phyloP scores from a whole-genome alignment of 1,140 invertebrate genomes.

The Drosophila carrolli region DNA sequence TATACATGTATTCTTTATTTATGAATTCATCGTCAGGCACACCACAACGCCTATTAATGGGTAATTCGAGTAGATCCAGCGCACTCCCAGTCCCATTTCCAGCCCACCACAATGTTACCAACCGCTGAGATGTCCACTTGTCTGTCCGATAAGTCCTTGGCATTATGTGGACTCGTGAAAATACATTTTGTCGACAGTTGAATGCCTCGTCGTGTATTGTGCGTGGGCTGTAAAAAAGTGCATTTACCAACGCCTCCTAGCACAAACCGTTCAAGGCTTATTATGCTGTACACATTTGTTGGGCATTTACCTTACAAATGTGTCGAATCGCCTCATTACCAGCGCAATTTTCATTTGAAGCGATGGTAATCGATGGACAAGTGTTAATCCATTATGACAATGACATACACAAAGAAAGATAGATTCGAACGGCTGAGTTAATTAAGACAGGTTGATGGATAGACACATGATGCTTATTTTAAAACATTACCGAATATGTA shows the following conservation, averaged over 20 bases:
- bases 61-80: constrained; percentile 21
- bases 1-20: constrained; percentile 33
- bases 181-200: constrained; percentile 11
- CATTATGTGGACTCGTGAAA: constrained; percentile 32
- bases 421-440: background rate
- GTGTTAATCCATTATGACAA: constrained; percentile 21
- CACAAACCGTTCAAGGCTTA: background rate
- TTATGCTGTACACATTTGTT: constrained; percentile 26
- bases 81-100: background rate
- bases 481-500: no score
- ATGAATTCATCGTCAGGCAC: constrained; percentile 39
- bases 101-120: constrained; percentile 1
- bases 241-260: constrained; percentile 18
- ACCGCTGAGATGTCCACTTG: constrained; percentile 36
- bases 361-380: constrained; percentile 26
- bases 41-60: constrained; percentile 39
- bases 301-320: constrained; percentile 37
- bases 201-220: background rate
- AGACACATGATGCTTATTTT: no score
- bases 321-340: constrained; percentile 26
- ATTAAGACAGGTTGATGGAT: background rate
- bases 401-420: background rate
- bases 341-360: constrained; percentile 28
- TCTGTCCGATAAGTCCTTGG: constrained; percentile 32
- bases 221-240: constrained; percentile 9